A percentile compares a stretch with the other conserved stretches of the same genome.
These are phyloP conservation scores for Varanus salvator DNA, from an alignment of 2,113 vertebrate species.

Conservation along the genomic window DNA sequence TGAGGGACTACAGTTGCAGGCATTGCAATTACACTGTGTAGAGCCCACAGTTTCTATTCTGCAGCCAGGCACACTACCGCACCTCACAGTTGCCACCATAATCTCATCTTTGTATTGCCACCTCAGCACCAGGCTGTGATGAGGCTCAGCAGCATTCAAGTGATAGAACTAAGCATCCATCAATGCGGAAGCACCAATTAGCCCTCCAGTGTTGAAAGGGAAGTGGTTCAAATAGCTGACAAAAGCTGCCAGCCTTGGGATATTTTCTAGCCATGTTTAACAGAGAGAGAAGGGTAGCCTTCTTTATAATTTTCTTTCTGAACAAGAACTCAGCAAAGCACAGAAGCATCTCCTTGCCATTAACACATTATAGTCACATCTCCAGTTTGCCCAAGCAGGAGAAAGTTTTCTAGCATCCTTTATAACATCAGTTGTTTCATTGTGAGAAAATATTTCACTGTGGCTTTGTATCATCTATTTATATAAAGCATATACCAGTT, in stretches of 20 bases:
- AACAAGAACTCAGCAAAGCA: not conserved
- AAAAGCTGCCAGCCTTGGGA: not conserved
- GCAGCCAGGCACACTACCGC: too few species aligned
- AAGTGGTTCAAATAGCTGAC: not conserved
- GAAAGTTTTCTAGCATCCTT: not conserved
- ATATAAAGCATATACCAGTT: not conserved
- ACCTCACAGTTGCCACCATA: not conserved
- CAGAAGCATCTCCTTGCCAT: not conserved
- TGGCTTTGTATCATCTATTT: not conserved
- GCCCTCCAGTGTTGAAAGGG: not conserved
- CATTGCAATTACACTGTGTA: not conserved
- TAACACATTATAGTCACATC: not conserved
- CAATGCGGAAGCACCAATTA: not conserved
- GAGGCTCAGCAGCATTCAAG: not conserved
- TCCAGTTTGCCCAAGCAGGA: not conserved
- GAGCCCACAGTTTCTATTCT: not conserved
- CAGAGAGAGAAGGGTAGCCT: not conserved
- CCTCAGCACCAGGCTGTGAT: not conserved
- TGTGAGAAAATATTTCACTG: not conserved
- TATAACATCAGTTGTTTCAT: not conserved
- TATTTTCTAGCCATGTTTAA: not conserved
- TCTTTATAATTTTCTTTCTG: not conserved
- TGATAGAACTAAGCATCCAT: not conserved
- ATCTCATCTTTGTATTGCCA: not conserved
- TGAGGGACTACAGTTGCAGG: not conserved